Conservation (phyloP, 2,888 invertebrate genomes). For the Morpho deidamia region DNA sequence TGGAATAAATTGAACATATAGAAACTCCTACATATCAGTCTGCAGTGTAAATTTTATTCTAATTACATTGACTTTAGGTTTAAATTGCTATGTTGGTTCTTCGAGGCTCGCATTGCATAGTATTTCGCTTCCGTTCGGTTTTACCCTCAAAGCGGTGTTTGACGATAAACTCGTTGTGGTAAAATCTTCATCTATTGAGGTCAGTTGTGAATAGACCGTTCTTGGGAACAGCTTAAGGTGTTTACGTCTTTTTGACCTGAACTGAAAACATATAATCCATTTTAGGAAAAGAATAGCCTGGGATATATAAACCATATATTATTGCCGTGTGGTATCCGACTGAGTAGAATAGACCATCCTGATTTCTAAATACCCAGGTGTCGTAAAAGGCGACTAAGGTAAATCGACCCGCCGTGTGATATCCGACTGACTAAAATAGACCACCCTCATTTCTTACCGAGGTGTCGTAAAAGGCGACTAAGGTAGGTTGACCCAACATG, state of each 20-base stretch:
- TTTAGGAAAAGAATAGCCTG: neutral
- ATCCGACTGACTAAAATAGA: no score
- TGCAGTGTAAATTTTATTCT: conserved; percentile 63
- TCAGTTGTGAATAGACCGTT: conserved; percentile 64
- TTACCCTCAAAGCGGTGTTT: conserved; percentile 48
- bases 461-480: no score
- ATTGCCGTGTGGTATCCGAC: no score
- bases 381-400: no score
- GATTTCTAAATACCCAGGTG: no score
- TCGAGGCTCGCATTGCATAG: conserved; percentile 41
- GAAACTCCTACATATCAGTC: conserved; percentile 72
- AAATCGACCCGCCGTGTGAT: no score
- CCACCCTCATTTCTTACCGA: no score
- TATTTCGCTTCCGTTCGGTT: conserved; percentile 27
- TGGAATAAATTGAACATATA: conserved; percentile 28
- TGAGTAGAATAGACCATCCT: no score
- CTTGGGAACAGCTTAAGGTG: conserved; percentile 49
- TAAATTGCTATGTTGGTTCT: conserved; percentile 67
- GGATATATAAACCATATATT: no score
- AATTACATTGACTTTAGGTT: conserved; percentile 47
- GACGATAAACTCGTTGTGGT: conserved; percentile 47
- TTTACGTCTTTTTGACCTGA: conserved; percentile 51
- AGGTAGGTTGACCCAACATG: no score
- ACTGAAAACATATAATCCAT: conserved; percentile 36
- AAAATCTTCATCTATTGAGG: conserved; percentile 60